These are phyloP conservation scores for Montipora efflorescens DNA, from an alignment of 64 coral and sea anemone genomes.

Conservation along the genomic window DNA sequence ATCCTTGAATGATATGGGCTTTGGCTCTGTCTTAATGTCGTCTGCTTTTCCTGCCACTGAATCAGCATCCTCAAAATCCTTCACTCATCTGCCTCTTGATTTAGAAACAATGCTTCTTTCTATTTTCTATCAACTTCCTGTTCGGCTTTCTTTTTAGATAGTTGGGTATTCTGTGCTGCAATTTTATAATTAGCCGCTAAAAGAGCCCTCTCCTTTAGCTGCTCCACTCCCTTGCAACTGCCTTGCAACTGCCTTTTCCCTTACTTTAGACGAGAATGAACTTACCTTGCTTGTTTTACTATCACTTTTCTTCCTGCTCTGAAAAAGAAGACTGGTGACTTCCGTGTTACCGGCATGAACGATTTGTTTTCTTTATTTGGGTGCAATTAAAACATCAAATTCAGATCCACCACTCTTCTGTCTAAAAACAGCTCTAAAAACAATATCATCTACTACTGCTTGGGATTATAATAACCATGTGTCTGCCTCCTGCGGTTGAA, in stretches of 20 bases:
- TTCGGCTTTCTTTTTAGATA: background rate
- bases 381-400: background rate
- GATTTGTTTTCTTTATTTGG: background rate
- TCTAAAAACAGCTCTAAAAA: background rate
- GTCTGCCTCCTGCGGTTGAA: conserved; percentile 14
- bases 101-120: background rate
- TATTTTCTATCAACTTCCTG: background rate
- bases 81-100: background rate
- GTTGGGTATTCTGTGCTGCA: background rate
- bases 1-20: background rate
- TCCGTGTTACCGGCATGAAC: background rate
- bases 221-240: conserved; percentile 15
- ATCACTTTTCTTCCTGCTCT: background rate
- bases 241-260: background rate
- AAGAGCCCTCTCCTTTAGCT: background rate
- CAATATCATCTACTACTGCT: conserved; percentile 4
- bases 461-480: conserved; percentile 42
- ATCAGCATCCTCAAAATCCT: background rate
- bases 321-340: background rate
- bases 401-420: background rate
- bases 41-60: background rate
- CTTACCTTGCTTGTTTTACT: background rate
- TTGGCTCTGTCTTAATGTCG: background rate
- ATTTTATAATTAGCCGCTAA: background rate
- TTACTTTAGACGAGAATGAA: background rate